Evolutionary conservation across 2,888 invertebrate genomes (phyloP), one percentile per base, ranked within the genome.

Genomic region (Epistrophe grossulariae): DNA sequence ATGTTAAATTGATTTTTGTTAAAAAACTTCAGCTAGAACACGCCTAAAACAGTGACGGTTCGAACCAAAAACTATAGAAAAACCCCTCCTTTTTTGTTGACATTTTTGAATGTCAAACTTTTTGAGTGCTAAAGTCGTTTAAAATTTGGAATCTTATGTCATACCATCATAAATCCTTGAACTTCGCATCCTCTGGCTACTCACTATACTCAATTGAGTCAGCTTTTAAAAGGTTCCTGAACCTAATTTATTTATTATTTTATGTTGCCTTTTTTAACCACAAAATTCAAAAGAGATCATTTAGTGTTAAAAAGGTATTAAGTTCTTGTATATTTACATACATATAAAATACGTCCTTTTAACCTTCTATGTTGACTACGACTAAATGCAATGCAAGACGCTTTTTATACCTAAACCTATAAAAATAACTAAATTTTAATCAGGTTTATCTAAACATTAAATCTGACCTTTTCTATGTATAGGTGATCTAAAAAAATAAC

Each of bases 401-500:
- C 62, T 28, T 55, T 55, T 28, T 19, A 15, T 8, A 19, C 40
- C 6, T 19, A 35, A 0, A 28, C 5, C 28, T 48, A 31, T 45
- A 64, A 64, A 64, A 45, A 11, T 64, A 48, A 64, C 45, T 28
- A 45, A 64, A 64, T 45, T 64, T 81, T 84, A 84, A 84, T 84
- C 84, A 84, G 84, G 84, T 81, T 73, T 84, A 84, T 84, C 84
- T 84, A 81, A 84, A 84, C 84, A 84, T 84, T 84, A 84, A 81
- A 84, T 84, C 84, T 68, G 77, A 79, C 82, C 82, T 83, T 83
- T 81, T 52, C 11, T 68, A 19, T 68, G 50, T 38, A 43, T 43
- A 59, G 59, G 59, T 57, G 57, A 17, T 59, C 35, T 38, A 17
- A 59, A 38, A 76, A 64, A 72, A 57, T 24, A 80, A 66, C 71